phyloP scores from a whole-genome alignment of 1,140 invertebrate species.

The Onthophagus taurus region DNA sequence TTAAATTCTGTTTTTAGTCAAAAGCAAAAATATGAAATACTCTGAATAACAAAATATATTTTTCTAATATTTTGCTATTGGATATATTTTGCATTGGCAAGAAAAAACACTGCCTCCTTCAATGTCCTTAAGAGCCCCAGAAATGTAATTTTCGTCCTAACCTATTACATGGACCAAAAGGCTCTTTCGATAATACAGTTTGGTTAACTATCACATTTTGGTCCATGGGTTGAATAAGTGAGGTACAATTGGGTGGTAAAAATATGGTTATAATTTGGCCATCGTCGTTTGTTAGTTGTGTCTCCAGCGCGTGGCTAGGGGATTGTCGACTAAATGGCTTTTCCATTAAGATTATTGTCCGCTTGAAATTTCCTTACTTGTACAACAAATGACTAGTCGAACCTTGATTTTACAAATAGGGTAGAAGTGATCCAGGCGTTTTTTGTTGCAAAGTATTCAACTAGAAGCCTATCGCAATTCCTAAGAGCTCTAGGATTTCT shows the following conservation, averaged over 20 bases:
- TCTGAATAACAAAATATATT: no score
- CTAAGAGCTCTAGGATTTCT: no score
- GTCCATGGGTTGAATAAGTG: constrained; percentile 35
- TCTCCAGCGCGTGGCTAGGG: constrained; percentile 31
- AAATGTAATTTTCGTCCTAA: neutral
- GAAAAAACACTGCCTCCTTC: neutral
- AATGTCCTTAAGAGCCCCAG: no score
- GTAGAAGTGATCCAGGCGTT: no score
- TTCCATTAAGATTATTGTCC: no score
- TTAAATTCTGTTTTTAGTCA: no score
- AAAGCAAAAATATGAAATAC: no score
- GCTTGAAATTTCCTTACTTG: constrained; percentile 20
- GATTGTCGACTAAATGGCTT: constrained; percentile 31
- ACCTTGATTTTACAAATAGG: no score
- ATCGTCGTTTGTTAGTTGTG: constrained; percentile 34
- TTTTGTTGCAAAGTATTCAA: no score
- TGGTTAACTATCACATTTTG: constrained; percentile 17
- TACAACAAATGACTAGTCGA: no score
- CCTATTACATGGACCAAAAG: neutral
- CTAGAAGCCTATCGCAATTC: no score
- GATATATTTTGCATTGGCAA: no score
- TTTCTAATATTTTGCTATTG: constrained; percentile 28
- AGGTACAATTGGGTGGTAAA: constrained; percentile 36
- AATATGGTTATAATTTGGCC: constrained; percentile 34
- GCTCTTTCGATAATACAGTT: neutral